Percentiles rank a stretch among this genome's conserved stretches.
These are phyloP conservation scores for Drosophila testacea DNA, from an alignment of 2,888 invertebrate species.

Conservation along the genomic window DNA sequence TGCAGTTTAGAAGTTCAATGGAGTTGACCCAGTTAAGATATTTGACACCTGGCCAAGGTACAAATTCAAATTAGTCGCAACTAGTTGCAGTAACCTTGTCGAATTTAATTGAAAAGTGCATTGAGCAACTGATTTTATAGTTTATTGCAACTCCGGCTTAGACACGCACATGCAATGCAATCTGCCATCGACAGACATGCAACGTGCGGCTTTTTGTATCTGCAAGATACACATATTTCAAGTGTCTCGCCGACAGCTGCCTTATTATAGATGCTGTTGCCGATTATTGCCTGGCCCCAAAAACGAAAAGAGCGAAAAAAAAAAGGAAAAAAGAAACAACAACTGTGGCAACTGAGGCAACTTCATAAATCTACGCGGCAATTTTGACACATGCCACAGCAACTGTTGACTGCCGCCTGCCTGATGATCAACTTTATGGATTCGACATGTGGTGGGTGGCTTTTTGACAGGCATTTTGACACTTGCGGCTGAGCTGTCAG, in stretches of 20 bases:
- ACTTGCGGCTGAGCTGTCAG: slow-evolving; percentile 72
- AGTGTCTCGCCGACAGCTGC: slow-evolving; percentile 75
- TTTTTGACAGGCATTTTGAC: slow-evolving; percentile 62
- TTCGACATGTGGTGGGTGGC: slow-evolving; percentile 51
- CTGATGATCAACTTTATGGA: slow-evolving; percentile 49
- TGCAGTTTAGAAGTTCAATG: slow-evolving; percentile 40
- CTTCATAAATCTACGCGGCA: slow-evolving; percentile 68
- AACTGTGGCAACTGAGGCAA: slow-evolving; percentile 22
- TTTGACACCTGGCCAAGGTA: slow-evolving; percentile 50
- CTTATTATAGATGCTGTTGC: slow-evolving; percentile 70
- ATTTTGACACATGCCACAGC: slow-evolving; percentile 53
- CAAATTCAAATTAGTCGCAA: slow-evolving; percentile 45
- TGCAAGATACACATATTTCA: slow-evolving; percentile 72
- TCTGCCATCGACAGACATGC: slow-evolving; percentile 68
- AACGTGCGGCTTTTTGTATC: slow-evolving; percentile 43
- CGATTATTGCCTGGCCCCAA: slow-evolving; percentile 63
- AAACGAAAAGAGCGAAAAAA: slow-evolving; percentile 16
- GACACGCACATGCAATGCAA: slow-evolving; percentile 68
- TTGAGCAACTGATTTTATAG: slow-evolving; percentile 44
- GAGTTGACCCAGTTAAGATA: slow-evolving; percentile 45
- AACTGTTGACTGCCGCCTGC: slow-evolving; percentile 32
- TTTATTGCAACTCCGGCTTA: slow-evolving; percentile 50
- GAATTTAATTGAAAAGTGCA: slow-evolving; percentile 69
- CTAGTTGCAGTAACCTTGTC: slow-evolving; percentile 43
- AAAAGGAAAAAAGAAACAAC: slow-evolving; percentile 10